Conservation (phyloP, 2,797 vertebrate genomes). For the Epinephelus coioides region DNA sequence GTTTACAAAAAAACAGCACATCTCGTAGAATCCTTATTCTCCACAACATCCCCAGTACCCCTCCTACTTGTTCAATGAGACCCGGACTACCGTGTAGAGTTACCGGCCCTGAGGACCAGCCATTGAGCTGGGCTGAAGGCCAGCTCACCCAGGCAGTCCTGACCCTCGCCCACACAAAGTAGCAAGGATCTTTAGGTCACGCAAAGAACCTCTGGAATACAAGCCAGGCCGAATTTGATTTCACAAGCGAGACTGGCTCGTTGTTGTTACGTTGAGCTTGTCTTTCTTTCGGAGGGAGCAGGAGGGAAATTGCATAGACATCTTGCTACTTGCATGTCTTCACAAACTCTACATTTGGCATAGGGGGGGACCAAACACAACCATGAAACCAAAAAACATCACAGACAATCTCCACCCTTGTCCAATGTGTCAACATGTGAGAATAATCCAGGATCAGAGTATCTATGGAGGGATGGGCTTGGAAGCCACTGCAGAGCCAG, state of each 20-base stretch:
- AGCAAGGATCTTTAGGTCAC: conserved; percentile 69
- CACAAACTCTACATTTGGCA: conserved; percentile 85
- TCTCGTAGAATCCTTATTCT: conserved; percentile 72
- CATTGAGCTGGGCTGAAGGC: conserved; percentile 29
- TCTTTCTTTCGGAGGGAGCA: conserved; percentile 50
- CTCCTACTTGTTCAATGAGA: conserved; percentile 58
- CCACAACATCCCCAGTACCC: conserved; percentile 68
- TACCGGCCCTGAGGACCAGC: conserved; percentile 31
- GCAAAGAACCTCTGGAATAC: conserved; percentile 68
- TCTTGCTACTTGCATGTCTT: conserved; percentile 83
- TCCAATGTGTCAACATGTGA: conserved; percentile 70
- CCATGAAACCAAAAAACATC: conserved; percentile 72
- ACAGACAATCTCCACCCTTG: conserved; percentile 72
- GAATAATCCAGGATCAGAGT: conserved; percentile 55
- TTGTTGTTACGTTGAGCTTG: conserved; percentile 49
- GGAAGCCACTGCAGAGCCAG: conserved; percentile 50
- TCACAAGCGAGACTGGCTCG: conserved; percentile 48
- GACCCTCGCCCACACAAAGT: conserved; percentile 58
- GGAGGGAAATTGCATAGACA: conserved; percentile 86
- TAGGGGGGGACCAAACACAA: conserved; percentile 70
- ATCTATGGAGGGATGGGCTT: conserved; percentile 46
- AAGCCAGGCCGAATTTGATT: conserved; percentile 62
- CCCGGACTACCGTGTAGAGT: conserved; percentile 31
- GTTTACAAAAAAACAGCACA: conserved; percentile 80
- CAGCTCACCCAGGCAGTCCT: conserved; percentile 28